Evolutionary conservation across 2,888 invertebrate genomes (phyloP), one percentile per base, ranked within the genome.

Genomic region (Carabus problematicus): DNA sequence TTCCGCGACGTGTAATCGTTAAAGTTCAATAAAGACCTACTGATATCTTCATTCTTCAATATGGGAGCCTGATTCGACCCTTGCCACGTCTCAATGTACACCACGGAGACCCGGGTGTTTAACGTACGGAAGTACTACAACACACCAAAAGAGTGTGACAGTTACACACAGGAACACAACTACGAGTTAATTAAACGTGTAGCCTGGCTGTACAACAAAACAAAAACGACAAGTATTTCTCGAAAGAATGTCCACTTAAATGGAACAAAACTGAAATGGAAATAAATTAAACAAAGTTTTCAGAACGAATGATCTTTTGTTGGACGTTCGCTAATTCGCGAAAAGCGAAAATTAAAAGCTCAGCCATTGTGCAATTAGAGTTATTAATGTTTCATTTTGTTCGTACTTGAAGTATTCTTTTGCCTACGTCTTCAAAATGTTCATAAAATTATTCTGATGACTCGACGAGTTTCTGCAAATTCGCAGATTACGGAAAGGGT

Each of bases 61-160:
- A 95, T 91, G 77, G 87, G 86, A 7, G 91, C 91, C 80, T 94
- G 92, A 84, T 98, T 95, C 14, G 89, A 89, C 74, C 94, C 93
- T 82, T 93, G 92, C 98, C 98, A 98, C 69, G 97, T 94, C 85
- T 98, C 98, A 81, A 97, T 92, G 85, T 98, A 98, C 71, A 97
- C 94, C 75, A 98, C 91, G 9, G 97, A 95, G 58, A 98, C 94
- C 74, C 97, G 87, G 61, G 98, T 96, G 83, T 95, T 96, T 76
- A 98, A 86, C 70, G 95, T 94, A 73, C 95, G 92, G 85, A 94
- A 94, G 82, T 96, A 96, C 95, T 96, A 87, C 1, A 84, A 79
- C 71, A 74, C 40, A 66, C 6, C 39, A 18, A n/a, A 9, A 8
- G 43, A 43, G 11, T n/a, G n/a, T 6, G 29, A 66, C 71, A 72